Evolutionary conservation across 2,888 invertebrate species (phyloP), one percentile per base, ranked within the genome.

Genomic region (Micropterix aruncella): DNA sequence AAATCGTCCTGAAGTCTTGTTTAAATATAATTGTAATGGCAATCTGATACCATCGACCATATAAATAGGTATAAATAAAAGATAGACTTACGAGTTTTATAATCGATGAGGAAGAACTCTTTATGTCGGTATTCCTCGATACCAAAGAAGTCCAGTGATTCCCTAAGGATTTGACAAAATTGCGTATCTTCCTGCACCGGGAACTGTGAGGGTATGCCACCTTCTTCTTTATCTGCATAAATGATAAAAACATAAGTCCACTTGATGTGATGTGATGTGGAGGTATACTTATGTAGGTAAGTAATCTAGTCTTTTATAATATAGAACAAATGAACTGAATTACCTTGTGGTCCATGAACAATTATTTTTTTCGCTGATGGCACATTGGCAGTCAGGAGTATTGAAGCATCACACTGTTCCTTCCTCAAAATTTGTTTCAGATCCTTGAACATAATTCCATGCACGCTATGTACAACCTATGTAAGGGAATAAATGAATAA

Each of bases 371-470:
- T 99, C 1, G 99, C 96, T 1, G 96, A 95, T 0, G 99, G 99
- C 14, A 99, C 96, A 65, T 99, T 99, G 3, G 99, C 99, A 0
- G 97, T 97, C 1, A 99, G 74, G 50, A 99, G 70, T 56, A 99
- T 88, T 0, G 95, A 94, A 1, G 97, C 95, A 65, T 99, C 99
- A 59, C 97, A 99, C 60, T 99, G 99, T 60, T 99, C 99, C 60
- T 99, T 99, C 44, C 97, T 78, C 50, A 99, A 67, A 51, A 97
- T 97, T 67, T 99, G 97, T 58, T 99, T 99, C 16, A 99, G 70
- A 66, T 99, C 99, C 67, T 99, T 99, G 60, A 99, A 97, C 85
- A 95, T 96, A 47, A 99, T 93, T 15, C 97, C 97, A 57, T 97
- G 94, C 0, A 99, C 96, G 60, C 93, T 94, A 54, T 99, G 97